Percentiles rank a stretch among this genome's conserved stretches.
Conservation (phyloP, 2,113 vertebrate species). For the Bettongia penicillata region DNA sequence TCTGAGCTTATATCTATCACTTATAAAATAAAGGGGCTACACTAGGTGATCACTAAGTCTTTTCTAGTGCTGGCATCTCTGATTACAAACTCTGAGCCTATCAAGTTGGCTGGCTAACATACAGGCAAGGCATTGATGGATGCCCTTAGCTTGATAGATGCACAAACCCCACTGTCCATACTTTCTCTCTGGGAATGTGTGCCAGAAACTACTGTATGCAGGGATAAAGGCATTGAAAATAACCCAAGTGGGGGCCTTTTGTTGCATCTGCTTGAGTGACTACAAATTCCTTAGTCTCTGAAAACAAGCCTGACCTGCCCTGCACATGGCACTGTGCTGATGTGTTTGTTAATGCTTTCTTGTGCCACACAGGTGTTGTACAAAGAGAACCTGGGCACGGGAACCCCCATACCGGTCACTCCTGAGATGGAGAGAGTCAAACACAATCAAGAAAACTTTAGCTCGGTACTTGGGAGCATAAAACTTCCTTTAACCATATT, state of each 20-base stretch:
- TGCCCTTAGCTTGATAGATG: neutral
- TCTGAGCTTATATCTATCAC: neutral
- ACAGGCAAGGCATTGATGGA: neutral
- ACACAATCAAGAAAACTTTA: conserved; percentile 90
- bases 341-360: conserved; percentile 68
- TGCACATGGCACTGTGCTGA: neutral
- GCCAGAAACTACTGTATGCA: neutral
- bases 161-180: neutral
- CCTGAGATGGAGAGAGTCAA: conserved; percentile 90
- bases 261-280: neutral
- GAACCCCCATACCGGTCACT: conserved; percentile 85
- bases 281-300: neutral
- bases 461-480: conserved; percentile 85
- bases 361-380: conserved; percentile 85
- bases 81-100: neutral
- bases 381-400: conserved; percentile 87
- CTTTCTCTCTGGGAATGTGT: neutral
- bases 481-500: conserved; percentile 67
- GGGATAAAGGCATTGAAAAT: neutral
- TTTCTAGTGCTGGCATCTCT: neutral
- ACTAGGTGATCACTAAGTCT: neutral
- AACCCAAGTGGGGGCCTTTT: neutral
- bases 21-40: neutral
- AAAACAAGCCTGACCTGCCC: neutral
- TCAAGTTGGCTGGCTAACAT: neutral